These are phyloP conservation scores for Empis stercorea DNA, from an alignment of 2,888 invertebrate species.

Conservation along the genomic window DNA sequence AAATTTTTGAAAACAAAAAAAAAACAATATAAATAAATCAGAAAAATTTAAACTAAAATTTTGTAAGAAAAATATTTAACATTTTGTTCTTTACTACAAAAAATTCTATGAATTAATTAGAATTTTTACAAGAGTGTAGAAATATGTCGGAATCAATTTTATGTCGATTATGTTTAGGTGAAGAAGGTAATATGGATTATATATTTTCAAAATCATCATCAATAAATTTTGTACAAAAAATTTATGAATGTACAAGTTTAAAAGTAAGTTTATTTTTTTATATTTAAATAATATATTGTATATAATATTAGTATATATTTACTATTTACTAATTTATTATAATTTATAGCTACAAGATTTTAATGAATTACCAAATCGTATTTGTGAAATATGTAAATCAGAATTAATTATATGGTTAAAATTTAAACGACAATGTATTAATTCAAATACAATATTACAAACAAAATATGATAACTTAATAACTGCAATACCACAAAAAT, in stretches of 20 bases:
- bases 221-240: conserved; percentile 4
- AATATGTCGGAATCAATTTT: neutral
- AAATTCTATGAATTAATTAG: too few relatives aligned
- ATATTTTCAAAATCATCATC: conserved; percentile 4
- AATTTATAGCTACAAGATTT: conserved; percentile 3
- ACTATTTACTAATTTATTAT: too few relatives aligned
- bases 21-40: too few relatives aligned
- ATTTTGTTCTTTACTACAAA: too few relatives aligned
- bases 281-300: too few relatives aligned
- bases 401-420: conserved; percentile 10
- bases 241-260: conserved; percentile 9
- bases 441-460: conserved; percentile 6
- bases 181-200: conserved; percentile 8
- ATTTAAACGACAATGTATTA: conserved; percentile 10
- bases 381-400: conserved; percentile 14
- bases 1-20: too few relatives aligned
- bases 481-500: too few relatives aligned
- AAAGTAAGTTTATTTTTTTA: conserved; percentile 3
- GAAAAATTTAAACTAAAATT: too few relatives aligned
- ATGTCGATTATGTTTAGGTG: conserved; percentile 10
- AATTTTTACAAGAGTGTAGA: too few relatives aligned
- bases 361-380: conserved; percentile 6
- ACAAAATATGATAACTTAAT: neutral
- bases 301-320: too few relatives aligned
- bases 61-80: too few relatives aligned